phyloP scores from a whole-genome alignment of 2,113 vertebrate genomes.

The Gracilinanus agilis region DNA sequence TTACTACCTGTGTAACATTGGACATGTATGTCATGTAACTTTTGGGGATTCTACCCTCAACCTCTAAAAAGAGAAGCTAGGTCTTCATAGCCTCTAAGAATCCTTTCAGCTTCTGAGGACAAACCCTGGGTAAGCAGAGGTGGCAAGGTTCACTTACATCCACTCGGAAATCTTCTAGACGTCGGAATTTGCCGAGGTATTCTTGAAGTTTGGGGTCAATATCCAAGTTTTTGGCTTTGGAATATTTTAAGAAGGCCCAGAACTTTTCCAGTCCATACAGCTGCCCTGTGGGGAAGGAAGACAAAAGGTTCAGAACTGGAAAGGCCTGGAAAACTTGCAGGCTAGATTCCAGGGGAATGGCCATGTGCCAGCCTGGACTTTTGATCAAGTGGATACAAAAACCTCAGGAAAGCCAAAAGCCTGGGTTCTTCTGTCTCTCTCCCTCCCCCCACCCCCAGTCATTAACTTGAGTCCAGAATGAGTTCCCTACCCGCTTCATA shows the following conservation, averaged over 20 bases:
- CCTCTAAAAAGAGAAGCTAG: neutral
- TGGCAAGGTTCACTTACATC: conserved; percentile 89
- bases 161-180: conserved; percentile 98
- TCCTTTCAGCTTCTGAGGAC: neutral
- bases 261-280: conserved; percentile 99
- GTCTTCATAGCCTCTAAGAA: neutral
- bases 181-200: conserved; percentile 95
- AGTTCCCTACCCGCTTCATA: conserved; percentile 92
- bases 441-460: neutral
- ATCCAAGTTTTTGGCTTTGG: conserved; percentile 97
- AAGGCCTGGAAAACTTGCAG: neutral
- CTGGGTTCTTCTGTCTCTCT: rapidly evolving
- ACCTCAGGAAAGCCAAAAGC: neutral
- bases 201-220: conserved; percentile 97
- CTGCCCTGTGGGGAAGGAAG: conserved; percentile 90
- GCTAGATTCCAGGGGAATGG: neutral
- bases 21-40: neutral
- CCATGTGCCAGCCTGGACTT: neutral
- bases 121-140: neutral
- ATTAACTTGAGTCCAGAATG: rapidly evolving
- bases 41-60: neutral
- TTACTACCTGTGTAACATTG: neutral
- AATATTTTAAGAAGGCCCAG: conserved; percentile 99
- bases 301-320: neutral
- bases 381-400: neutral